Evolutionary conservation across 2,113 vertebrate genomes (phyloP), one percentile per base, ranked within the genome.

Genomic region (Sinocyclocheilus anophthalmus): DNA sequence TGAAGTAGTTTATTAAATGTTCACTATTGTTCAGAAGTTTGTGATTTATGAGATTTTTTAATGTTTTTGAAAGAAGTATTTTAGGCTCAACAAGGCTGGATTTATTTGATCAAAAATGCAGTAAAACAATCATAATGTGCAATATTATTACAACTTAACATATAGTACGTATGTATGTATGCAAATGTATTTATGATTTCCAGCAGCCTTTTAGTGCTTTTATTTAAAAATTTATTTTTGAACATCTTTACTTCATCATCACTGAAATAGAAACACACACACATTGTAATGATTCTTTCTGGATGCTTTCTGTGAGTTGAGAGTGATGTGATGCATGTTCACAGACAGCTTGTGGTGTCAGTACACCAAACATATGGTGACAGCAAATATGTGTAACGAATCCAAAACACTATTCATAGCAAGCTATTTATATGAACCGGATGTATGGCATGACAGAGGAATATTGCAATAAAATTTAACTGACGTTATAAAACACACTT

Each of bases 361-460:
- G 70, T 82, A 69, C 57, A 83, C 70, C 59, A 55, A 61, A 55
- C 79, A 86, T 75, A 87, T 77, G 72, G 80, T 81, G 70, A 69
- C 37, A n/a, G 30, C 22, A 76, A 83, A 8, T 33, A 59, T 57
- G 69, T 59, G 69, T 86, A 76, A 65, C 45, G 70, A 83, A 82
- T 82, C 59, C 45, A 48, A 83, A 86, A 57, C 26, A 75, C 73
- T 84, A 84, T 84, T 86, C 53, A 80, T 80, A 86, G 50, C 13
- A 72, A 45, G 55, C 70, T 85, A 73, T 81, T 83, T 4, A 67
- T 67, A 84, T 80, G 48, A 33, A 65, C 30, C 75, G 84, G 69
- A 37, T 55, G 55, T 20, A 67, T 55, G 37, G 5, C 16, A 53
- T 14, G 81, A 83, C 48, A 59, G 82, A 57, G 48, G 59, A 84